phyloP scores from a whole-genome alignment of 2,888 invertebrate genomes.

The Acronicta leporina region DNA sequence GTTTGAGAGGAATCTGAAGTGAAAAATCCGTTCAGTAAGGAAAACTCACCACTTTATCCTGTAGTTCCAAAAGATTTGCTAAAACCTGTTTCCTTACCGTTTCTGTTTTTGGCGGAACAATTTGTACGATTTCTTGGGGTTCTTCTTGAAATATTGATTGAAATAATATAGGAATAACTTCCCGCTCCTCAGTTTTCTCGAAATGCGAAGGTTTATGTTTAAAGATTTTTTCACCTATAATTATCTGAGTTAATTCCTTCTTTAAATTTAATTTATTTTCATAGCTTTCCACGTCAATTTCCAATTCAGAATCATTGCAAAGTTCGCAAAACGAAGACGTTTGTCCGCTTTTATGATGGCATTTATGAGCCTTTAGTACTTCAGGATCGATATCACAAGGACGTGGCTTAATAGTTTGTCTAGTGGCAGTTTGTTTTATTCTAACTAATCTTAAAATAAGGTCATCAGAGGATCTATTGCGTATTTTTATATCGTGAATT shows the following conservation, averaged over 20 bases:
- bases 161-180: constrained; percentile 59
- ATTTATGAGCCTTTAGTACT: constrained; percentile 7
- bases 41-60: constrained; percentile 21
- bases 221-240: constrained; percentile 69
- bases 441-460: constrained; percentile 62
- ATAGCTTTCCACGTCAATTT: constrained; percentile 24
- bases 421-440: constrained; percentile 57
- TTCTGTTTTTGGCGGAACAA: not conserved
- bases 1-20: too few species aligned
- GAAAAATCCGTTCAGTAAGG: too few species aligned
- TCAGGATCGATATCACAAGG: not conserved
- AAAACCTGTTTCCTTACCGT: not conserved
- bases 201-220: constrained; percentile 57
- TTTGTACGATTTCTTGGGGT: not conserved
- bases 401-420: constrained; percentile 11
- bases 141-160: constrained; percentile 54
- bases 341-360: not conserved
- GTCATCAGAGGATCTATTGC: constrained; percentile 57
- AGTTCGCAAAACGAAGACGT: constrained; percentile 5
- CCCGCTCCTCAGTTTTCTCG: constrained; percentile 43
- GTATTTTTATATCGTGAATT: constrained; percentile 58
- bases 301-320: constrained; percentile 34
- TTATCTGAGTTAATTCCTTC: constrained; percentile 57
- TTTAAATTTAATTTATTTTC: not conserved
- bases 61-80: not conserved